Evolutionary conservation across 2,113 vertebrate species (phyloP).

Genomic region (Carollia perspicillata): DNA sequence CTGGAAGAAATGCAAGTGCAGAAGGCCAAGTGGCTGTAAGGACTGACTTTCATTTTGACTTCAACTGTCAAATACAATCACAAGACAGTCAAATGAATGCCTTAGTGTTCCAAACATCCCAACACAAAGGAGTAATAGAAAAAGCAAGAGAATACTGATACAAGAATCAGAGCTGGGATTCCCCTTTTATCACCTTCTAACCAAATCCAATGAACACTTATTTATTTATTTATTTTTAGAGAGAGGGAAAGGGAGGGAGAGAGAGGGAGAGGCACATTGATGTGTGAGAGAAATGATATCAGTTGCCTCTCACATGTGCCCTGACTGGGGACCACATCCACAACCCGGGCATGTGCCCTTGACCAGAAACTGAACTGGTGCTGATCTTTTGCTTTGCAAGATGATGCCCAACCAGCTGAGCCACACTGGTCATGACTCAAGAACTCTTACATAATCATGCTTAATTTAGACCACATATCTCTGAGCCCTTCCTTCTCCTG

Average conservation of each 20-base stretch:
- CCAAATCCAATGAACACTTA: not conserved
- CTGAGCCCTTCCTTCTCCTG: not conserved
- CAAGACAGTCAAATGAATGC: not conserved
- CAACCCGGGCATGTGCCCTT: too few relatives aligned
- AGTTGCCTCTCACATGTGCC: too few relatives aligned
- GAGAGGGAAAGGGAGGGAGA: too few relatives aligned
- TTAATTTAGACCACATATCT: not conserved
- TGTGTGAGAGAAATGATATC: too few relatives aligned
- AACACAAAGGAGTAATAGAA: not conserved
- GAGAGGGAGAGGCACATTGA: too few relatives aligned
- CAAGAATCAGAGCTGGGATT: not conserved
- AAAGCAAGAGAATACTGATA: not conserved
- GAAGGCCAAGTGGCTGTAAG: not conserved
- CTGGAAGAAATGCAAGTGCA: not conserved
- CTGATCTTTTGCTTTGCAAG: too few relatives aligned
- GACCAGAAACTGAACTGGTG: too few relatives aligned
- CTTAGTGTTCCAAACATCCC: not conserved
- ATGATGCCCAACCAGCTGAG: too few relatives aligned
- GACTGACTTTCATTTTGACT: not conserved
- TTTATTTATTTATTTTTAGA: too few relatives aligned
- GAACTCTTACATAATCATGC: not conserved
- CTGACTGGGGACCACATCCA: too few relatives aligned
- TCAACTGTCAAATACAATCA: not conserved
- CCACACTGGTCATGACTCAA: too few relatives aligned
- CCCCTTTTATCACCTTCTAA: not conserved